Percentiles rank a stretch among this genome's conserved stretches.
These are phyloP conservation scores for Holothuria leucospilota DNA, from an alignment of 53 echinoderm and acorn worm species.

Conservation along the genomic window DNA sequence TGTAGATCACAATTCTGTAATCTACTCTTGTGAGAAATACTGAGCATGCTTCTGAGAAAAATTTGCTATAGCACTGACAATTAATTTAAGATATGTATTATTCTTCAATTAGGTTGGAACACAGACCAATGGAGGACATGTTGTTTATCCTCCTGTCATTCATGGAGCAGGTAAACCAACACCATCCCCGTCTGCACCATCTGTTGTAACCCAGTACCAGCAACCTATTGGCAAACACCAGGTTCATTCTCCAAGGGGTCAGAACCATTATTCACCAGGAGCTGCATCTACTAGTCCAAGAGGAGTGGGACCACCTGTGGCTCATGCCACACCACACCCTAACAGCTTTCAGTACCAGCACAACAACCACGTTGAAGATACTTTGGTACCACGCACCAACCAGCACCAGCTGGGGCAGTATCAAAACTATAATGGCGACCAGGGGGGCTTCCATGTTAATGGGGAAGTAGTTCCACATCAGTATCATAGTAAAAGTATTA, in stretches of 20 bases:
- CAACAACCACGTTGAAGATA: constrained; percentile 56
- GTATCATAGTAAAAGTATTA: too few relatives aligned
- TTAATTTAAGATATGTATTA: too few relatives aligned
- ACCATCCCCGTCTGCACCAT: not conserved
- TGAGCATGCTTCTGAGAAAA: too few relatives aligned
- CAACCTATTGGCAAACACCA: constrained; percentile 42
- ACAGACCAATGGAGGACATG: constrained; percentile 36
- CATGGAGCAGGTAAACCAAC: not conserved
- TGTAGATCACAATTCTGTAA: too few relatives aligned
- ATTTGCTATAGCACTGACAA: too few relatives aligned
- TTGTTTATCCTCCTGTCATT: constrained; percentile 22
- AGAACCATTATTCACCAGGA: constrained; percentile 23
- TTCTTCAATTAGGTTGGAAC: not conserved
- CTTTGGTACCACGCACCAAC: constrained; percentile 2
- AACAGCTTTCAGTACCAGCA: constrained; percentile 57
- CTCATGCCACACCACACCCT: constrained; percentile 50
- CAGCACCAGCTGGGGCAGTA: constrained; percentile 62
- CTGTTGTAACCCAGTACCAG: constrained; percentile 41
- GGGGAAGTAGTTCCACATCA: constrained; percentile 1
- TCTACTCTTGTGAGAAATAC: too few relatives aligned
- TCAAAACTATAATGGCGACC: constrained; percentile 36
- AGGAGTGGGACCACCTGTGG: constrained; percentile 18
- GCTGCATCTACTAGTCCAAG: constrained; percentile 32
- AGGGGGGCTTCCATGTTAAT: constrained; percentile 16
- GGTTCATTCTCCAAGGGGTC: not conserved